Conservation (phyloP, 2,888 invertebrate genomes). For the Pachliopta kotzebuea region DNA sequence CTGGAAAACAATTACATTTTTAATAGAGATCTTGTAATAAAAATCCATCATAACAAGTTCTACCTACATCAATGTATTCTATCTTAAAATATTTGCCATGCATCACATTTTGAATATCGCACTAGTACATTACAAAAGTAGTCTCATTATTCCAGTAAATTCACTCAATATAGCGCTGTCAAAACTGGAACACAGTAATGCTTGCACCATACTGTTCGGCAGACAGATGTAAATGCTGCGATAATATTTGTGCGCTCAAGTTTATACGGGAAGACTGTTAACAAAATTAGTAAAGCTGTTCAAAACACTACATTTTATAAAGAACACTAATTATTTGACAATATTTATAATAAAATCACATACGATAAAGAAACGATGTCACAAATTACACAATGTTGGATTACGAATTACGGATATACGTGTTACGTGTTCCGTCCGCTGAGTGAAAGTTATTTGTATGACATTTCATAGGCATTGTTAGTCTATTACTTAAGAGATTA, state of each 20-base stretch:
- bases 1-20: constrained; percentile 1
- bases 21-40: background rate
- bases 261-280: background rate
- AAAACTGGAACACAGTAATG: no score
- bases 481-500: constrained; percentile 36
- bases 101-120: no score
- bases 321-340: background rate
- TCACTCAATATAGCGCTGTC: no score
- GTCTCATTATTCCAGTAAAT: no score
- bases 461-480: constrained; percentile 43
- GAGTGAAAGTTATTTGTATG: constrained; percentile 47
- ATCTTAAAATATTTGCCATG: background rate
- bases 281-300: no score
- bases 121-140: no score
- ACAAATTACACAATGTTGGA: constrained; percentile 44
- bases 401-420: constrained; percentile 41
- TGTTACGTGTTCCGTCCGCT: constrained; percentile 44
- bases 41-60: background rate
- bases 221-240: no score
- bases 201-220: no score
- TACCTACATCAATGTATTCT: background rate
- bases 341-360: constrained; percentile 8
- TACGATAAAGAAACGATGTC: constrained; percentile 14
- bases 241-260: no score
- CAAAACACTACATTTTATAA: no score